Conservation (phyloP, 1,140 invertebrate species). For the Calosoma granatense region DNA sequence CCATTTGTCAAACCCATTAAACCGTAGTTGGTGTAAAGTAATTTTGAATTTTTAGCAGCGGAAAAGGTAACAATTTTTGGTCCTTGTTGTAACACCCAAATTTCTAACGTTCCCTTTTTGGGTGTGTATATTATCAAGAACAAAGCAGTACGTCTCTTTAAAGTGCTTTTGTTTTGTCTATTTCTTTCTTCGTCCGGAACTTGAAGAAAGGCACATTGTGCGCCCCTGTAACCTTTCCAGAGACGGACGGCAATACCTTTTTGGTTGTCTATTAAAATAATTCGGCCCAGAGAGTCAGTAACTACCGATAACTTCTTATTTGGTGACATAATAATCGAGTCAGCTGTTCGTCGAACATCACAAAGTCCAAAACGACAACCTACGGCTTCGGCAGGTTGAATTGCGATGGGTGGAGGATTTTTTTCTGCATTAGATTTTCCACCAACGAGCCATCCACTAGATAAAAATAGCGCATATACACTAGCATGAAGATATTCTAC, state of each 20-base stretch:
- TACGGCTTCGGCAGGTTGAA: constrained; percentile 51
- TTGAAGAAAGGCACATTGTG: constrained; percentile 84
- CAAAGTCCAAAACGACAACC: constrained; percentile 70
- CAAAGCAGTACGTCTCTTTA: constrained; percentile 43
- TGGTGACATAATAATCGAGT: constrained; percentile 63
- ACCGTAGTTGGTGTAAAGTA: constrained; percentile 69
- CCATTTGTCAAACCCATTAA: constrained; percentile 53
- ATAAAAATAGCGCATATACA: too few species aligned
- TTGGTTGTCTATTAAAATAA: constrained; percentile 72
- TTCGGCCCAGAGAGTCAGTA: constrained; percentile 76
- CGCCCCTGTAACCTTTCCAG: constrained; percentile 92
- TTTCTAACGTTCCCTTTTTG: constrained; percentile 72
- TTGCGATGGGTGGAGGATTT: constrained; percentile 33
- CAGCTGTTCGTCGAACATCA: constrained; percentile 66
- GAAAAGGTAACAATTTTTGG: constrained; percentile 82
- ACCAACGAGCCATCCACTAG: constrained; percentile 49
- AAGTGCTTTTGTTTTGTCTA: constrained; percentile 34
- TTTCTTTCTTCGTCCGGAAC: constrained; percentile 52
- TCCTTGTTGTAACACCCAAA: constrained; percentile 78
- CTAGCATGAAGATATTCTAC: constrained; percentile 14
- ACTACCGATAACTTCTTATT: constrained; percentile 69
- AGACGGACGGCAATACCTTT: constrained; percentile 71
- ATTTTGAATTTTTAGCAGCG: constrained; percentile 69
- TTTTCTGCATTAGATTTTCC: constrained; percentile 36
- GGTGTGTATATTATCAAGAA: constrained; percentile 83